Conservation (phyloP, 2,797 vertebrate species). For the Typhlichthys subterraneus region DNA sequence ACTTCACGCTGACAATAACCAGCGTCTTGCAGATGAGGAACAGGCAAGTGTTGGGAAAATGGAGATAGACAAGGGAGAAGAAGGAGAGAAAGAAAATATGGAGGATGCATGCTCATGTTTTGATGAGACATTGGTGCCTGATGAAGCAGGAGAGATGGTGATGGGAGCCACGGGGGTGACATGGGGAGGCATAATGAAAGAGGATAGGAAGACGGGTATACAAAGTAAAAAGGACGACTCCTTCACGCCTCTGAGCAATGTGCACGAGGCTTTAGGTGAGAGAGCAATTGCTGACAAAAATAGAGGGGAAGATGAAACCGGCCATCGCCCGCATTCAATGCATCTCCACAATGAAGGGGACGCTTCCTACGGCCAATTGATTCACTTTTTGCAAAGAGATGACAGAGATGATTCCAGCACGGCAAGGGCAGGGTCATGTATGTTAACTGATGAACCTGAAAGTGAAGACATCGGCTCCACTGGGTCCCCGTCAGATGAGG, state of each 20-base stretch:
- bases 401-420: background rate
- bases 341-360: conserved; percentile 11
- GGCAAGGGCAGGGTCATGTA: background rate
- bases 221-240: conserved; percentile 31
- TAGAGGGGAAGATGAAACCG: conserved; percentile 15
- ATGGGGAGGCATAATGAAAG: background rate
- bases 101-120: conserved; percentile 21
- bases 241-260: conserved; percentile 32
- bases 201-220: background rate
- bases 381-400: background rate
- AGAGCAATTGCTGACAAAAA: conserved; percentile 12
- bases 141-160: conserved; percentile 8
- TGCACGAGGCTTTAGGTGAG: conserved; percentile 14
- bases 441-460: conserved; percentile 26
- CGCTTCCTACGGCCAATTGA: conserved; percentile 12
- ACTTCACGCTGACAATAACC: background rate
- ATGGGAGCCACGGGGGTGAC: conserved; percentile 12
- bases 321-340: conserved; percentile 14
- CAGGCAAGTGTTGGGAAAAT: conserved; percentile 13
- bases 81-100: conserved; percentile 19
- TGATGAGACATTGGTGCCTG: conserved; percentile 5
- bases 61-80: conserved; percentile 5
- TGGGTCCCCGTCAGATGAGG: conserved; percentile 74
- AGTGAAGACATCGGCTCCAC: conserved; percentile 44
- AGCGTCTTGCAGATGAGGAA: conserved; percentile 12